These are phyloP conservation scores for Pachyramphus minor DNA, from an alignment of 2,113 vertebrate species.

Conservation along the genomic window DNA sequence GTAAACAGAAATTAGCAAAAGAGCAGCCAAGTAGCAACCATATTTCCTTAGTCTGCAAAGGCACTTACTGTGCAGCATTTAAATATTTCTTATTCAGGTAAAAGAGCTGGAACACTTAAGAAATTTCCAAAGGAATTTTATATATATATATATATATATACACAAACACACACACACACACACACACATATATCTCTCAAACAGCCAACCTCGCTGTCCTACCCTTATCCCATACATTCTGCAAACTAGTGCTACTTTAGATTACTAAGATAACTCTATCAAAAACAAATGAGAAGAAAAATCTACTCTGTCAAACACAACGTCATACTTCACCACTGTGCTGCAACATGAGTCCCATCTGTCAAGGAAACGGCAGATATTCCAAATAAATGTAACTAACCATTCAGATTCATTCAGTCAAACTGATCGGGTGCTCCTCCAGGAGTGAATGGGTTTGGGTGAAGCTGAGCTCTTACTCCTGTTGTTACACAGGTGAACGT, in stretches of 20 bases:
- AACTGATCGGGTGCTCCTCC: fast-evolving
- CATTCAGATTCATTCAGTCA: background rate
- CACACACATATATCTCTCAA: background rate
- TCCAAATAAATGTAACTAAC: constrained; percentile 29
- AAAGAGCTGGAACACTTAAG: background rate
- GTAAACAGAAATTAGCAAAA: background rate
- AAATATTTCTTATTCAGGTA: background rate
- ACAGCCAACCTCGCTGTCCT: background rate
- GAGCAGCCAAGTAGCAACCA: background rate
- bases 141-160: background rate
- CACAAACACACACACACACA: background rate
- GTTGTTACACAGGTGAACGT: background rate
- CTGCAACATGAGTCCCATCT: background rate
- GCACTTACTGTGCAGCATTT: background rate
- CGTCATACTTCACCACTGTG: background rate
- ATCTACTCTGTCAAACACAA: background rate
- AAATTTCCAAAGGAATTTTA: background rate
- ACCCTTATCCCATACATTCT: background rate
- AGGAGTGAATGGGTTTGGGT: background rate
- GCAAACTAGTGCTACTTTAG: background rate
- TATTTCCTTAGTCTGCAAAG: background rate
- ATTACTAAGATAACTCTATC: background rate
- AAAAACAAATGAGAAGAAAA: constrained; percentile 14
- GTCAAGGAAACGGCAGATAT: constrained; percentile 40
- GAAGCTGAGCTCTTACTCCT: background rate